These are phyloP conservation scores for Globodera rostochiensis DNA, from an alignment of 1,140 invertebrate genomes.

Conservation along the genomic window DNA sequence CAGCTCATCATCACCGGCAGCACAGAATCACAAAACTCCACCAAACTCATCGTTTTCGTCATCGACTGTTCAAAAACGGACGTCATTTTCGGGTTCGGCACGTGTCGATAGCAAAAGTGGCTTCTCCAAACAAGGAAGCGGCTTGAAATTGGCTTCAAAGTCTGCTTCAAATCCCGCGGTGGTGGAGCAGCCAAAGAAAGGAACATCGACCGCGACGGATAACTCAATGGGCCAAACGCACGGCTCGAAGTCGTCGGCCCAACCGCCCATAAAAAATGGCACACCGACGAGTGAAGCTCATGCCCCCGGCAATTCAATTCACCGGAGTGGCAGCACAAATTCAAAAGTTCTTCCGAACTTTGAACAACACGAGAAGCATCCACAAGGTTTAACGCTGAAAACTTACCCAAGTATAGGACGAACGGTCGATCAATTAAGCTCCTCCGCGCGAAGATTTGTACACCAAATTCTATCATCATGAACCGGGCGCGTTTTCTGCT, in stretches of 20 bases:
- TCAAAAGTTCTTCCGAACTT: neutral
- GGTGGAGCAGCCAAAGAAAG: too few species aligned
- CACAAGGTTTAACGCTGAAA: neutral
- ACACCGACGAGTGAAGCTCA: neutral
- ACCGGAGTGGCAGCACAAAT: neutral
- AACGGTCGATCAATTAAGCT: neutral
- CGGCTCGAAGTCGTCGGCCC: too few species aligned
- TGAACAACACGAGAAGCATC: constrained; percentile 2
- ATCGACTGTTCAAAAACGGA: neutral
- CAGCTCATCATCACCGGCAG: neutral
- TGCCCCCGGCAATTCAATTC: neutral
- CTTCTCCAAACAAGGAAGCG: neutral
- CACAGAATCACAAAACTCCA: neutral
- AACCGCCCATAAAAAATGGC: too few species aligned
- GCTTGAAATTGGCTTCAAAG: neutral
- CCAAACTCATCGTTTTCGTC: neutral
- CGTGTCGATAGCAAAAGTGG: neutral
- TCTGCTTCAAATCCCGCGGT: neutral
- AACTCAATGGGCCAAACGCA: too few species aligned
- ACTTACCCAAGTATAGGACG: constrained; percentile 4
- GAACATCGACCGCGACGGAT: too few species aligned
- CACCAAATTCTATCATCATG: constrained; percentile 24
- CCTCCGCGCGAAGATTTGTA: constrained; percentile 25
- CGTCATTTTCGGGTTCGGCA: neutral
- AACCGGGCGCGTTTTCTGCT: neutral